Percentiles rank a stretch among this genome's conserved stretches.
Evolutionary conservation across 2,113 vertebrate genomes (phyloP).

Genomic region (Sigmodon hispidus): DNA sequence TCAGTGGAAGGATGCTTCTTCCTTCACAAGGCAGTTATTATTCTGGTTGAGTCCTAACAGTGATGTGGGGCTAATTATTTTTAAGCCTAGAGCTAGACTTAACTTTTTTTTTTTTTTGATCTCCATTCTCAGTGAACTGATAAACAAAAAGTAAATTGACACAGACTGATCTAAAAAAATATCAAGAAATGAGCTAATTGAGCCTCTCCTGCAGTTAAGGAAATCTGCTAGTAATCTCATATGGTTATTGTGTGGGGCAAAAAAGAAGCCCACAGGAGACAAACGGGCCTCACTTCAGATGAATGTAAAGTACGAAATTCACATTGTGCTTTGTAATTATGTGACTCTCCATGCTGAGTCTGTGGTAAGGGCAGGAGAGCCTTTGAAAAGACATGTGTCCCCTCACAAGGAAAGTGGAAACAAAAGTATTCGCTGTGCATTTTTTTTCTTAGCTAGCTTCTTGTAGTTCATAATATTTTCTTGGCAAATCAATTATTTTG

Average conservation of each 20-base stretch:
- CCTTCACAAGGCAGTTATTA: neutral
- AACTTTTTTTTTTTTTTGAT: neutral
- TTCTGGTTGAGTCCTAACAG: neutral
- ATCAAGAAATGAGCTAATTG: slow-evolving; percentile 29
- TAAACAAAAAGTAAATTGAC: slow-evolving; percentile 1
- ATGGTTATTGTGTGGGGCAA: neutral
- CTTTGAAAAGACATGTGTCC: slow-evolving; percentile 25
- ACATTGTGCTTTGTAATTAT: slow-evolving; percentile 65
- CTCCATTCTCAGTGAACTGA: neutral
- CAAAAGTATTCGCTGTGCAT: neutral
- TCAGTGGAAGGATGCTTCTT: neutral
- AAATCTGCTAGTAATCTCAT: neutral
- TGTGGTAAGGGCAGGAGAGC: slow-evolving; percentile 36
- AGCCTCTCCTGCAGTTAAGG: slow-evolving; percentile 6
- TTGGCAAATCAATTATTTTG: slow-evolving; percentile 36
- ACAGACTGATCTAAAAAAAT: neutral
- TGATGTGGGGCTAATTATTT: neutral
- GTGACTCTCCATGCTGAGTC: slow-evolving; percentile 66
- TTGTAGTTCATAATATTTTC: neutral
- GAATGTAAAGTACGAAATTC: slow-evolving; percentile 59
- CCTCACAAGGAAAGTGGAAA: slow-evolving; percentile 58
- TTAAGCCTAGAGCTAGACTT: neutral
- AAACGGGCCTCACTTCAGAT: neutral
- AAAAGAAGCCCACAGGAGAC: neutral
- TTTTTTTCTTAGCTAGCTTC: slow-evolving; percentile 23